Conservation (phyloP, 2,797 vertebrate species). For the Rhinogobio ventralis region DNA sequence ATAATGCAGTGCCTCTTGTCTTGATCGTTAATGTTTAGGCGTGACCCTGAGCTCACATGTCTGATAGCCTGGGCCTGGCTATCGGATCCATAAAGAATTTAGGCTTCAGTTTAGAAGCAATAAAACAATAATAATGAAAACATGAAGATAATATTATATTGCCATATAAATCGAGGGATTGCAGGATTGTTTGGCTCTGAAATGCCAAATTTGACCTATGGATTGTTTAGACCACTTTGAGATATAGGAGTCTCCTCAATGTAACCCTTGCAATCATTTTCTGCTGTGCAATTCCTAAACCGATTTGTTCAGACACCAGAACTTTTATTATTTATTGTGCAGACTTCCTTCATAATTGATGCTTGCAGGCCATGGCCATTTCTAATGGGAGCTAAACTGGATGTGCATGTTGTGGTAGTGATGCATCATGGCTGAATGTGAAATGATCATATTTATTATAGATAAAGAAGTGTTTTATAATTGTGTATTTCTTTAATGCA, state of each 20-base stretch:
- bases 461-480: not conserved
- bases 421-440: not conserved
- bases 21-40: not conserved
- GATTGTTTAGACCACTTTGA: not conserved
- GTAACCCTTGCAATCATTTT: not conserved
- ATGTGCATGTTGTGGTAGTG: slow-evolving; percentile 1
- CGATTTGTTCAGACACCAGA: slow-evolving; percentile 43
- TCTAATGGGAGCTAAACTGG: not conserved
- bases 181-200: not conserved
- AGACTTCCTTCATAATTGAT: slow-evolving; percentile 57
- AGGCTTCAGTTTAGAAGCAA: not conserved
- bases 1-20: not conserved
- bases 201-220: not conserved
- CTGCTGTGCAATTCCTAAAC: slow-evolving; percentile 26
- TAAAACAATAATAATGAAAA: not conserved
- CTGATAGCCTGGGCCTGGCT: not conserved
- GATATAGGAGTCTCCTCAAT: not conserved
- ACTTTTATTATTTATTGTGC: slow-evolving; percentile 47
- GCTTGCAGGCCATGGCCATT: slow-evolving; percentile 9
- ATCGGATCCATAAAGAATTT: not conserved
- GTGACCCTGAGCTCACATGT: slow-evolving; percentile 20
- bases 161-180: not conserved
- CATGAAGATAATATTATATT: not conserved
- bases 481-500: not conserved
- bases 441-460: not conserved